Evolutionary conservation across 2,797 vertebrate species (phyloP).

Genomic region (Melanogrammus aeglefinus): DNA sequence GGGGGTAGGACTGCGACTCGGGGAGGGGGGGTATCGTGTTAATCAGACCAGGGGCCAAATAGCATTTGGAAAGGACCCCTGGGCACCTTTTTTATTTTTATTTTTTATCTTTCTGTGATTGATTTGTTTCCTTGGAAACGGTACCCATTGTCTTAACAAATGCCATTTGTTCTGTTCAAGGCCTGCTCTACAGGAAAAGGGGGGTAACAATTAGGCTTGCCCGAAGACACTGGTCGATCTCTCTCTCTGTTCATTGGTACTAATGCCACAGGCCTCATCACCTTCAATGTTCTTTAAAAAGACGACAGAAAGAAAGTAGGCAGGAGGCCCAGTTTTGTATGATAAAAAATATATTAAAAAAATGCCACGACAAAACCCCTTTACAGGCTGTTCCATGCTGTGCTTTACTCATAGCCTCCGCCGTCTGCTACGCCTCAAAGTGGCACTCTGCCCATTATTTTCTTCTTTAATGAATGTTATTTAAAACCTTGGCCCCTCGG

Average conservation of each 20-base stretch:
- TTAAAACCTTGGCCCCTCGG: background rate
- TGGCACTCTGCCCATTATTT: conserved; percentile 5
- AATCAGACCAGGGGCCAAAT: conserved; percentile 48
- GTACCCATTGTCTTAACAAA: conserved; percentile 25
- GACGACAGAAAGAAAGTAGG: conserved; percentile 11
- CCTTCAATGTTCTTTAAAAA: conserved; percentile 31
- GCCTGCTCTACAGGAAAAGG: conserved; percentile 38
- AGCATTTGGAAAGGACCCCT: conserved; percentile 28
- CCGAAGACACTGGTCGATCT: conserved; percentile 71
- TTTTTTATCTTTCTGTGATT: background rate
- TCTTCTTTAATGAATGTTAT: conserved; percentile 13
- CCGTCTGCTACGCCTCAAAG: conserved; percentile 34
- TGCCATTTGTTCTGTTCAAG: conserved; percentile 44
- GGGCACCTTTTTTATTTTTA: background rate
- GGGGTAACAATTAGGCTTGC: conserved; percentile 27
- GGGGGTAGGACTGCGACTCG: conserved; percentile 45
- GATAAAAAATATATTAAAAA: background rate
- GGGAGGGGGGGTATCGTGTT: conserved; percentile 39
- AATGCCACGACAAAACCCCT: background rate
- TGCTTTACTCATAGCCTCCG: background rate
- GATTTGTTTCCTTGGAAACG: background rate
- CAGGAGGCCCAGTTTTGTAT: conserved; percentile 48
- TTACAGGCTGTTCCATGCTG: background rate
- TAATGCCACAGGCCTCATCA: conserved; percentile 49
- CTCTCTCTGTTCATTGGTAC: conserved; percentile 66